Percentiles rank a stretch among this genome's conserved stretches.
phyloP scores from a whole-genome alignment of 1,140 invertebrate species.

The Gryon sp. region DNA sequence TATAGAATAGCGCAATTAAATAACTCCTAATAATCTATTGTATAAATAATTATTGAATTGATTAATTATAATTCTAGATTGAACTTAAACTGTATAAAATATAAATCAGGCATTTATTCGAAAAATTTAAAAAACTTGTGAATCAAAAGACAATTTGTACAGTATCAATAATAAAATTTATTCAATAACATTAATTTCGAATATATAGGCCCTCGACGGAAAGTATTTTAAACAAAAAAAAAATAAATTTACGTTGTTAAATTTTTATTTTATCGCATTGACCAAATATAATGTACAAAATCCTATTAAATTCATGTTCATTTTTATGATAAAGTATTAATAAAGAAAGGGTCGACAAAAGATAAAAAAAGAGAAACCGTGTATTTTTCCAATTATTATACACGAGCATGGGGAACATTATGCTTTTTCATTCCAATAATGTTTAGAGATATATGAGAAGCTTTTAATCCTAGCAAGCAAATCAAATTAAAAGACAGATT shows the following conservation, averaged over 20 bases:
- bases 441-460: constrained; percentile 21
- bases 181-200: constrained; percentile 28
- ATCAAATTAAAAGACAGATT: constrained; percentile 37
- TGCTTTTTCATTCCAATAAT: constrained; percentile 56
- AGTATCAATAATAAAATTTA: constrained; percentile 34
- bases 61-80: constrained; percentile 46
- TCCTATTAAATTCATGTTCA: constrained; percentile 14
- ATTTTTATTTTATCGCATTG: constrained; percentile 16
- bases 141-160: constrained; percentile 51
- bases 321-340: constrained; percentile 25
- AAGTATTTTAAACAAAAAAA: constrained; percentile 55
- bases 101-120: too few relatives aligned
- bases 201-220: constrained; percentile 46
- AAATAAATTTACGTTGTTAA: not conserved
- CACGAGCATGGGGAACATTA: constrained; percentile 58
- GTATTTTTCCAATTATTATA: constrained; percentile 38
- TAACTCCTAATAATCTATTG: constrained; percentile 58
- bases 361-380: not conserved
- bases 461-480: constrained; percentile 36
- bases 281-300: constrained; percentile 35
- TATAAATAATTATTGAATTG: constrained; percentile 49
- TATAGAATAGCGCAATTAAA: constrained; percentile 63
- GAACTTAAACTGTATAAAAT: constrained; percentile 31
- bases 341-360: not conserved
- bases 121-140: constrained; percentile 21